These are phyloP conservation scores for Mesocentrotus franciscanus DNA, from an alignment of 53 echinoderm and acorn worm genomes.

Conservation along the genomic window DNA sequence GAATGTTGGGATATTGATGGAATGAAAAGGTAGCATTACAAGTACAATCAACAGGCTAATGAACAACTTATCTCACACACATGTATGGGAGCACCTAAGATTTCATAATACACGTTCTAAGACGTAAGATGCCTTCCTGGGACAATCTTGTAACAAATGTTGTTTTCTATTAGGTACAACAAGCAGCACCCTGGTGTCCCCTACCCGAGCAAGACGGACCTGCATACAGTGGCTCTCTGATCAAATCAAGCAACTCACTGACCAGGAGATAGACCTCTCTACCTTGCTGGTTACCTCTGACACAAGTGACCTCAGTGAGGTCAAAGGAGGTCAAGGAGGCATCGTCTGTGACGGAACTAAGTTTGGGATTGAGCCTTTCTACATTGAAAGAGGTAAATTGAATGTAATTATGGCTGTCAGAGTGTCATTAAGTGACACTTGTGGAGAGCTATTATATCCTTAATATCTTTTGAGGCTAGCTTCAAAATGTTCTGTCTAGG, in stretches of 20 bases:
- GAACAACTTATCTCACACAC: no score
- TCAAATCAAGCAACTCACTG: slow-evolving; percentile 77
- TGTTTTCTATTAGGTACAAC: slow-evolving; percentile 52
- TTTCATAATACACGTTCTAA: no score
- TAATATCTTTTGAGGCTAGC: no score
- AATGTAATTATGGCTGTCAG: neutral
- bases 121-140: no score
- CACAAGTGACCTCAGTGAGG: slow-evolving; percentile 19
- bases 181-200: slow-evolving; percentile 65
- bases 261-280: slow-evolving; percentile 88
- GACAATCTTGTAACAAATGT: no score
- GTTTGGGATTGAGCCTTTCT: slow-evolving; percentile 96
- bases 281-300: slow-evolving; percentile 78
- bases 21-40: no score
- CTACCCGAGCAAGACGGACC: slow-evolving; percentile 69
- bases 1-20: no score
- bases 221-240: slow-evolving; percentile 81
- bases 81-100: no score
- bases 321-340: neutral
- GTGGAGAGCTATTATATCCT: neutral
- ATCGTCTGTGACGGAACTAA: slow-evolving; percentile 27
- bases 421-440: no score
- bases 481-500: neutral
- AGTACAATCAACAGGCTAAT: no score
- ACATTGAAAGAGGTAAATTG: slow-evolving; percentile 78